phyloP scores from a whole-genome alignment of 2,888 invertebrate genomes.

The Xylophagus ater region DNA sequence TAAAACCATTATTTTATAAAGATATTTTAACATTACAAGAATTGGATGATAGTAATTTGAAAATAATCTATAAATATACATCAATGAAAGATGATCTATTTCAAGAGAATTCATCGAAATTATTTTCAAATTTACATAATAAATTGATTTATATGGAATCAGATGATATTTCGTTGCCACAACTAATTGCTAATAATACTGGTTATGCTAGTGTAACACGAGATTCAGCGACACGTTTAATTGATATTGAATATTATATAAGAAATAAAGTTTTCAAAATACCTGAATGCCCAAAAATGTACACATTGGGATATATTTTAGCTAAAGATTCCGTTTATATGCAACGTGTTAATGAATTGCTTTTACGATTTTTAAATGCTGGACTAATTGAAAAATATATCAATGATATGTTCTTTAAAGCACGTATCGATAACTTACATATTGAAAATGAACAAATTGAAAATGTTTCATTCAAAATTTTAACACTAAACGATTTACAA shows the following conservation, averaged over 20 bases:
- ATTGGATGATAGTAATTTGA: slow-evolving; percentile 28
- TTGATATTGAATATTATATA: slow-evolving; percentile 28
- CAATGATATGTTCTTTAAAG: slow-evolving; percentile 26
- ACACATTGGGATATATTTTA: slow-evolving; percentile 33
- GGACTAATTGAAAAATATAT: slow-evolving; percentile 36
- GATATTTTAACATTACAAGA: slow-evolving; percentile 35
- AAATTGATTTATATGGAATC: slow-evolving; percentile 28
- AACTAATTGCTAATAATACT: slow-evolving; percentile 22
- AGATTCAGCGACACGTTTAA: slow-evolving; percentile 26
- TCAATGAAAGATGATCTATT: slow-evolving; percentile 37
- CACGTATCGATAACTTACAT: slow-evolving; percentile 24
- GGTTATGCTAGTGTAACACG: slow-evolving; percentile 31
- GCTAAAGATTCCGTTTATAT: slow-evolving; percentile 30
- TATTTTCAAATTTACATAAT: slow-evolving; percentile 28
- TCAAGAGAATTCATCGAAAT: slow-evolving; percentile 27
- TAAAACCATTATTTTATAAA: slow-evolving; percentile 34
- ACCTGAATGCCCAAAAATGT: slow-evolving; percentile 36
- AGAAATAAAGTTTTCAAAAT: slow-evolving; percentile 31
- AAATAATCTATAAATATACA: slow-evolving; percentile 34
- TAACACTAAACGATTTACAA: slow-evolving; percentile 33
- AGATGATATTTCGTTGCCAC: slow-evolving; percentile 26
- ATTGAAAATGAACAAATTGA: slow-evolving; percentile 19
- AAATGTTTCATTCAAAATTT: slow-evolving; percentile 27
- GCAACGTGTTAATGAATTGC: slow-evolving; percentile 26
- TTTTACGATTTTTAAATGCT: slow-evolving; percentile 27